Evolutionary conservation across 2,797 vertebrate genomes (phyloP), one percentile per base, ranked within the genome.

Genomic region (Podargus strigoides): DNA sequence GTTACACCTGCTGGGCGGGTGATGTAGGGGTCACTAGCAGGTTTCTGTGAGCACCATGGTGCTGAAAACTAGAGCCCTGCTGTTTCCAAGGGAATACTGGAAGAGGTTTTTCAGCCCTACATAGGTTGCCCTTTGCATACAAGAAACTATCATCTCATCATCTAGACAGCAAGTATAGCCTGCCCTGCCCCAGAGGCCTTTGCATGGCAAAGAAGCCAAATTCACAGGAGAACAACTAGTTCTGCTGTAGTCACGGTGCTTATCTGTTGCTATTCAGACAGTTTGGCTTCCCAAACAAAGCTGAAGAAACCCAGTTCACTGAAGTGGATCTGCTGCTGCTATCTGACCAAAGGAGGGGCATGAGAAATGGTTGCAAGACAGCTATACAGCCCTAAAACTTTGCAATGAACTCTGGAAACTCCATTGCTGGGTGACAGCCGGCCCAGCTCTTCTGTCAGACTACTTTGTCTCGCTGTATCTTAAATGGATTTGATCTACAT

Each of bases 391-490:
- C 87, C 55, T 72, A 46, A 59, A 81, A 50, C 55, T 92, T 75
- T 69, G 23, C 81, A 78, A 21, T 37, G 53, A 69, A 53, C 39
- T 66, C 55, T 72, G 47, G 36, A 94, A 89, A 52, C 19, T 47
- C 28, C 56, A 77, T n/a, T 85, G 81, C 68, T 80, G 58, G 13
- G 26, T 86, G 82, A 58, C 68, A 87, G 78, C 32, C 0, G 0
- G 49, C 32, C 70, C 78, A 85, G 68, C 49, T 81, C 32, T 73
- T 97, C 73, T 67, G 66, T 86, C 66, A 69, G 42, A 59, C 62
- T 89, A 59, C 76, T 93, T 89, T 91, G 83, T 93, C 87, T 94
- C 4, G 1, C 76, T 81, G 36, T 84, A 84, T 79, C 83, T 86
- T 81, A 94, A 94, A 73, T 41, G 69, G 27, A 17, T 47, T 91